Conservation (phyloP, 2,888 invertebrate species). For the Mellilla xanthometata region DNA sequence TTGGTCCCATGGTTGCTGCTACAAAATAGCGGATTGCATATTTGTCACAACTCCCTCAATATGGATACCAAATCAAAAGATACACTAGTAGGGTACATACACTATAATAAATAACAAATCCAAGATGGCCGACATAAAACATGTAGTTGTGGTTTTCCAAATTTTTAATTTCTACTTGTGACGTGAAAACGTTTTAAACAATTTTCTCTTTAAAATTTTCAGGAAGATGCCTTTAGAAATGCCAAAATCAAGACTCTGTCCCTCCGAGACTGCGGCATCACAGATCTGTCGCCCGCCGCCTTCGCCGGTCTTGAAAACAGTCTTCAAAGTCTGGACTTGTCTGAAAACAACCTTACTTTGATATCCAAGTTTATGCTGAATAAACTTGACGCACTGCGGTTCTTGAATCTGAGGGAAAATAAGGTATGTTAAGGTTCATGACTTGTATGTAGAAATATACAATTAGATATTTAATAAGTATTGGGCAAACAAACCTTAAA, state of each 20-base stretch:
- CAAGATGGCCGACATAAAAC: too few species aligned
- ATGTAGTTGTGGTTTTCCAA: too few species aligned
- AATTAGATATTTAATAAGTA: too few species aligned
- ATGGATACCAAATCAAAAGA: too few species aligned
- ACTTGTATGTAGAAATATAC: too few species aligned
- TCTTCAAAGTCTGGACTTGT: constrained; percentile 90
- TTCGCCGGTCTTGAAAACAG: constrained; percentile 92
- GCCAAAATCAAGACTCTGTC: constrained; percentile 91
- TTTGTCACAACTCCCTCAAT: too few species aligned
- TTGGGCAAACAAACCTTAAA: too few species aligned
- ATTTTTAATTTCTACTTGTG: too few species aligned
- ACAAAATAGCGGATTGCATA: too few species aligned
- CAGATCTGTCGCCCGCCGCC: constrained; percentile 87
- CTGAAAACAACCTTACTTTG: constrained; percentile 91
- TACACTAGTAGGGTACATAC: too few species aligned
- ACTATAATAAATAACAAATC: too few species aligned
- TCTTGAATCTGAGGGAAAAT: constrained; percentile 83
- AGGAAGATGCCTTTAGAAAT: constrained; percentile 91
- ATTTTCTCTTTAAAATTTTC: constrained; percentile 49
- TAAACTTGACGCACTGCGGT: constrained; percentile 87
- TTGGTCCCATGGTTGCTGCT: too few species aligned
- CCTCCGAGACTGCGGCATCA: constrained; percentile 89
- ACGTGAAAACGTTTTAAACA: not conserved
- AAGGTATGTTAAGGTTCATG: constrained; percentile 55
- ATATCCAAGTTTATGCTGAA: constrained; percentile 88